Base-by-base conservation (phyloP, 2,888 invertebrate species). In the Acronicta leporina region DNA sequence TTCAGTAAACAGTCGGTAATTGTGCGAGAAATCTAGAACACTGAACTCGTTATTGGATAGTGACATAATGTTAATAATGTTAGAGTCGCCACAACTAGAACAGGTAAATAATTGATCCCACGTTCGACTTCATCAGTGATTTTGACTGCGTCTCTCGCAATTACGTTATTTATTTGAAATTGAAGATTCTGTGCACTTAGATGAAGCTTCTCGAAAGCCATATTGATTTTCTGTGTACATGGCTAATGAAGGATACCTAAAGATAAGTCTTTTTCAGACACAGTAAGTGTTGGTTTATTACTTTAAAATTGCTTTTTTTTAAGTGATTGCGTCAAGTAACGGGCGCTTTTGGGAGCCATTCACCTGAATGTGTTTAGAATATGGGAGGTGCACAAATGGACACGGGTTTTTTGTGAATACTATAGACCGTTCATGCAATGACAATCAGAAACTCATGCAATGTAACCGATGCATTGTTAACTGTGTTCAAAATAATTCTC, bases 41-140 rank as follows among this genome's bases (percentile, higher is more conserved):
- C 48, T 81, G 82, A 66, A 84, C 83, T 86, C 73, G 63, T 72
- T 80, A 55, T 63, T 70, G 72, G 52, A 60, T 59, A 74, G 79
- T 89, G 87, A 90, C 87, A 88, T 90, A 87, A 89, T 73, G 75
- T 57, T 63, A 71, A 88, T 90, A 87, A 89, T 73, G 75, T 57
- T 63, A 71, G 79, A 84, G 81, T 82, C 69, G 70, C 73, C 79
- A 70, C 81, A 88, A 88, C 78, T 85, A 27, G 83, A 86, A 77
- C 88, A 84, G 77, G 77, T 87, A 80, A 87, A 88, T 91, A 87
- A 91, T 91, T 88, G 86, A 89, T 93, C 92, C 88, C 92, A 92
- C 92, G 92, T 90, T 92, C 91, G 88, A 87, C 79, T 88, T 87
- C 80, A 84, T 83, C 79, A 80, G 73, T 58, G 70, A 85, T 85